Evolutionary conservation across 2,888 invertebrate genomes (phyloP).

Genomic region (Rhabditoides inermis): DNA sequence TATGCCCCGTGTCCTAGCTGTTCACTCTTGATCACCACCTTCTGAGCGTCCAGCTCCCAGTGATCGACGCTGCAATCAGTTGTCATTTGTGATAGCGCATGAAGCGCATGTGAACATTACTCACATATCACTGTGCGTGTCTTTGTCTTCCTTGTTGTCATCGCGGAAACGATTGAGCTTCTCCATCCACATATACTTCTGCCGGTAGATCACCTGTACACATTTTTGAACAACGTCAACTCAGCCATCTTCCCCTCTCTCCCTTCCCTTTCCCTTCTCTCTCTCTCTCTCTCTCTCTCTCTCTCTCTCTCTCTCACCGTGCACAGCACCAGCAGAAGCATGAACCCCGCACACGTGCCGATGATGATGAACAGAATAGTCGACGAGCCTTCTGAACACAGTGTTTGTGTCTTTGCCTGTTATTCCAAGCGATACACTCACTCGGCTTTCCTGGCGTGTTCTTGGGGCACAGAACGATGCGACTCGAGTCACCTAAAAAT

Average conservation of each 20-base stretch:
- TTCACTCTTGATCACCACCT: conserved; percentile 40
- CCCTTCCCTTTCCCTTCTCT: no score
- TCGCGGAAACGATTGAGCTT: conserved; percentile 27
- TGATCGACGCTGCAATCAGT: conserved; percentile 31
- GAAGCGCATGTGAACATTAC: not conserved
- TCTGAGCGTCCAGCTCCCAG: conserved; percentile 44
- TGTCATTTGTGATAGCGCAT: not conserved
- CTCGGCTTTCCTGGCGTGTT: no score
- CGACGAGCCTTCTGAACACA: no score
- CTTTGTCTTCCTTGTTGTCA: conserved; percentile 1
- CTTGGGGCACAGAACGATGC: no score
- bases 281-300: no score
- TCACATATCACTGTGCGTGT: conserved; percentile 25
- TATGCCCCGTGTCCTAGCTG: conserved; percentile 44
- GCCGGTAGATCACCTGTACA: conserved; percentile 38
- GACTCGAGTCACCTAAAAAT: no score
- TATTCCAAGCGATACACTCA: not conserved
- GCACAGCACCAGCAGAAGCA: conserved; percentile 34
- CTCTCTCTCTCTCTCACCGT: no score
- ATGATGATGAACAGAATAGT: conserved; percentile 32
- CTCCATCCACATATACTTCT: conserved; percentile 40
- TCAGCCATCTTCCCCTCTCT: no score
- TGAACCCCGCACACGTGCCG: conserved; percentile 33
- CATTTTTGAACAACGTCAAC: no score
- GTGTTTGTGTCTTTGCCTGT: not conserved